Conservation (phyloP, 1,140 invertebrate species). For the Diachasmimorpha longicaudata region DNA sequence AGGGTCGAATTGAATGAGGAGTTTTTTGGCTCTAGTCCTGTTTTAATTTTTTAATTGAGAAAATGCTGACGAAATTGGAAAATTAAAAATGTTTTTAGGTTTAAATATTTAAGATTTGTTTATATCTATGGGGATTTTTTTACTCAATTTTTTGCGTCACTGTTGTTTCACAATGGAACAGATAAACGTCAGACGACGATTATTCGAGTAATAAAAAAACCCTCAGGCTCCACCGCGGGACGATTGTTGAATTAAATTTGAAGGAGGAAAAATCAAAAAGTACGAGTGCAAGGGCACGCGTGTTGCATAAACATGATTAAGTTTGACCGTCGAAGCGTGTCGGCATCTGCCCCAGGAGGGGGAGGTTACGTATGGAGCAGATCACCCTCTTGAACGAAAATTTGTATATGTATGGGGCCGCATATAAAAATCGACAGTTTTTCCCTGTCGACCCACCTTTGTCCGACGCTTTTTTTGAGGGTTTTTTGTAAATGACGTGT, state of each 20-base stretch:
- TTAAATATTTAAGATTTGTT: too few species aligned
- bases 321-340: constrained; percentile 36
- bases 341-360: constrained; percentile 29
- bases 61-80: background rate
- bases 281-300: constrained; percentile 24
- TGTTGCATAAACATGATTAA: constrained; percentile 43
- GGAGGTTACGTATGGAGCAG: background rate
- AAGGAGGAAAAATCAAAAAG: constrained; percentile 7
- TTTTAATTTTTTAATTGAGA: too few species aligned
- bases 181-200: background rate
- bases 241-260: background rate
- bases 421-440: constrained; percentile 2
- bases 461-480: background rate
- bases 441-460: background rate
- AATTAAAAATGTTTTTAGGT: too few species aligned
- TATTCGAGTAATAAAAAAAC: constrained; percentile 8
- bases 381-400: background rate
- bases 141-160: too few species aligned
- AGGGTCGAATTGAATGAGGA: too few species aligned
- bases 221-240: background rate
- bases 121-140: too few species aligned
- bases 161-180: background rate
- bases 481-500: background rate
- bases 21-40: too few species aligned
- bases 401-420: background rate